Evolutionary conservation across 2,113 vertebrate genomes (phyloP).

Genomic region (Helogale parvula): DNA sequence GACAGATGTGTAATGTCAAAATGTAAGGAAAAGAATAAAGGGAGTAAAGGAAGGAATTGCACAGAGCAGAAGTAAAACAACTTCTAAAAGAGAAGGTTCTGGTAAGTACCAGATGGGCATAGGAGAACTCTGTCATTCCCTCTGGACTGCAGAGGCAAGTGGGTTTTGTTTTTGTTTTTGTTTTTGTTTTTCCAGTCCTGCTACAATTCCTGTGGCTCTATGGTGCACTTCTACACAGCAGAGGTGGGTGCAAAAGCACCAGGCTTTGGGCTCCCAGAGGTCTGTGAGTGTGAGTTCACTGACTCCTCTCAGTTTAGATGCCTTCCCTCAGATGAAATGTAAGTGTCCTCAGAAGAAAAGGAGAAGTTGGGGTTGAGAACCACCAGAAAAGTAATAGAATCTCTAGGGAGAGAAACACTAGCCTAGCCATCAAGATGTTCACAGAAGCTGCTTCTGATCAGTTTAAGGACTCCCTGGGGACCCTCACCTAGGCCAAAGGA

Average conservation of each 20-base stretch:
- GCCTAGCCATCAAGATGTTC: not conserved
- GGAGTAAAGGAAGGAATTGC: not conserved
- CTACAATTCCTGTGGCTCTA: not conserved
- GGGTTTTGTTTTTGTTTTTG: not conserved
- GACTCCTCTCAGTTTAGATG: not conserved
- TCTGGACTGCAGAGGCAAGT: not conserved
- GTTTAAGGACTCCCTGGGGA: not conserved
- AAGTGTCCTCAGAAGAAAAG: not conserved
- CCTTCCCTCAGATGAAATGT: not conserved
- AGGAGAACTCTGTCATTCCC: not conserved
- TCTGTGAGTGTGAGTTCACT: not conserved
- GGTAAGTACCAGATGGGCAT: not conserved
- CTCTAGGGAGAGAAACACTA: not conserved
- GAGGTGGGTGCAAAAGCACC: not conserved
- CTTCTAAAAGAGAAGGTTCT: constrained; percentile 13
- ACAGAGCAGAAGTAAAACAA: not conserved
- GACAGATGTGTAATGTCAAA: constrained; percentile 50
- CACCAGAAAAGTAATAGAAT: not conserved
- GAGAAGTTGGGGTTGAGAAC: not conserved
- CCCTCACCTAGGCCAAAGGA: not conserved
- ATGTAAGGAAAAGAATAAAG: constrained; percentile 22
- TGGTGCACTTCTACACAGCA: not conserved
- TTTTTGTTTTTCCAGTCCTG: not conserved
- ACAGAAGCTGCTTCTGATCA: not conserved
- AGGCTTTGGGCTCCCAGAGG: not conserved